Base-by-base conservation (phyloP, 2,113 vertebrate species). In the Corythornis cristatus region DNA sequence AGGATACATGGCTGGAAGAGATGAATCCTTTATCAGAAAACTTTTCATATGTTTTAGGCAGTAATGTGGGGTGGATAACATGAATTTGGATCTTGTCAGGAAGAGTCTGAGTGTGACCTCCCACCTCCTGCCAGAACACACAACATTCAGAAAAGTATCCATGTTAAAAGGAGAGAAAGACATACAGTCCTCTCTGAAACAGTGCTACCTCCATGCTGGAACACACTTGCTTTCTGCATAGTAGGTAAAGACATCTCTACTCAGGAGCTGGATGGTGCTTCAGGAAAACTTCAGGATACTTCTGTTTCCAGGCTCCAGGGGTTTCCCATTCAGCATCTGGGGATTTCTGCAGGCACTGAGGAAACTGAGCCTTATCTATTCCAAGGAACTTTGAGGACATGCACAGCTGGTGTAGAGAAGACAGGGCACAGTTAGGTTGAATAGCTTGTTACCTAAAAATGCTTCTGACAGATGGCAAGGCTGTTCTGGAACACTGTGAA, bases 401-500 rank as follows among this genome's bases (percentile, higher is more conserved):
- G 1, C 45, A 61, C 70, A 95, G 65, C 50, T 84, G 67, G n/a
- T 56, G 35, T 51, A 60, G 77, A 3, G 1, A 77, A 93, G 81
- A 84, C 14, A 89, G 89, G 91, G 75, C 84, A 96, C 28, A 31
- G 84, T 60, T 92, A 82, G 87, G 86, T 88, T 95, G 90, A 94
- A 94, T 76, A 85, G 93, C 83, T 89, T 92, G 87, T 67, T 92
- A 93, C 89, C 93, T 96, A 93, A 93, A 93, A 94, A 77, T 83
- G 87, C 46, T 93, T 94, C 91, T 92, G 64, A 95, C 89, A 94
- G 85, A 92, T 85, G 67, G 91, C 67, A 83, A 92, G 51, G 26
- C 78, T 85, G 80, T 93, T 94, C 72, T 86, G 89, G 89, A 96
- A 94, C 79, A 51, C 89, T 91, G 75, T 85, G 89, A 95, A 94